Evolutionary conservation across 1,140 invertebrate genomes (phyloP).

Genomic region (Ephestia elutella): DNA sequence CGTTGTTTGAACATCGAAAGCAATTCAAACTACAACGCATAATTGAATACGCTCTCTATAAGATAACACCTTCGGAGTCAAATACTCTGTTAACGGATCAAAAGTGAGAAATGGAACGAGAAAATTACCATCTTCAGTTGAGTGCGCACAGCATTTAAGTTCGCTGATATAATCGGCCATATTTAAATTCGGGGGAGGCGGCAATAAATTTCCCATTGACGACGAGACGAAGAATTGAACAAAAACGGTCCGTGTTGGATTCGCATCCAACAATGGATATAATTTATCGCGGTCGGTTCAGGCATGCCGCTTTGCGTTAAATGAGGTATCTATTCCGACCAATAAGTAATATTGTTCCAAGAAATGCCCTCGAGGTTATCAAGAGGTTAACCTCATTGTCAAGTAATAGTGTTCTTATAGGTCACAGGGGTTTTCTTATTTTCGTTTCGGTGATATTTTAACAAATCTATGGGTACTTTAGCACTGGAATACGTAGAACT

Average conservation of each 20-base stretch:
- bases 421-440: not conserved
- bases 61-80: not conserved
- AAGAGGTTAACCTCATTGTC: not conserved
- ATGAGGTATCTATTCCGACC: conserved; percentile 37
- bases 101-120: conserved; percentile 32
- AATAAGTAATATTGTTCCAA: conserved; percentile 22
- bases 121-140: conserved; percentile 49
- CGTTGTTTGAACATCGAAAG: not conserved
- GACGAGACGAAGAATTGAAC: conserved; percentile 69
- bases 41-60: not conserved
- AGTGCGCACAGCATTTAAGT: conserved; percentile 50
- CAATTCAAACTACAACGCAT: not conserved
- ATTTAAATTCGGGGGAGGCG: conserved; percentile 64
- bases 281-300: conserved; percentile 66
- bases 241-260: conserved; percentile 69
- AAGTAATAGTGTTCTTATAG: not conserved
- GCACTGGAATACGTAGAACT: too few species aligned
- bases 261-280: conserved; percentile 61
- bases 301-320: conserved; percentile 44
- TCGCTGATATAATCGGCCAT: conserved; percentile 59
- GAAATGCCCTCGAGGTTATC: not conserved
- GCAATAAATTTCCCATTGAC: conserved; percentile 70
- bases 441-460: too few species aligned
- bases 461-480: too few species aligned
- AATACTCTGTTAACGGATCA: conserved; percentile 1